A percentile compares a stretch with the other conserved stretches of the same genome.
Conservation (phyloP, 2,797 vertebrate genomes). For the Syndactyla subalaris region DNA sequence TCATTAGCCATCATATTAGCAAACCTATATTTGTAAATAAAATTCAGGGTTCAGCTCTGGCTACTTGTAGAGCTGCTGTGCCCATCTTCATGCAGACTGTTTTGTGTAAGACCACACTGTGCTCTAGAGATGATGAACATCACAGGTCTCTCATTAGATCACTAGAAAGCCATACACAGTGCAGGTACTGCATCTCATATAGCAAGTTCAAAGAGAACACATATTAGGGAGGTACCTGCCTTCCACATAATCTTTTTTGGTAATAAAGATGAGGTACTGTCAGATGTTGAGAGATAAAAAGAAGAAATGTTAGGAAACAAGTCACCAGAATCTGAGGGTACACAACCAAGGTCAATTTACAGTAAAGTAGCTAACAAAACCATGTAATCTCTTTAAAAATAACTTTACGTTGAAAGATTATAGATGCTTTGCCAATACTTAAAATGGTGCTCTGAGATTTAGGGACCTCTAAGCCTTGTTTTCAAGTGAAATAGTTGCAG, state of each 20-base stretch:
- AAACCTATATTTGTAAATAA: background rate
- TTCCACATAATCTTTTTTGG: background rate
- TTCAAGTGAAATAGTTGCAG: background rate
- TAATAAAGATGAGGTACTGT: background rate
- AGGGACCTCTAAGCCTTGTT: background rate
- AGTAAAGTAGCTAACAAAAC: background rate
- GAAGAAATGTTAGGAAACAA: background rate
- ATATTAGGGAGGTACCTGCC: background rate
- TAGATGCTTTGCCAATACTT: background rate
- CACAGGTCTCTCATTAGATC: background rate
- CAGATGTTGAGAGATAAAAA: background rate
- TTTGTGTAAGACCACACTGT: background rate
- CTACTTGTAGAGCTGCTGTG: background rate
- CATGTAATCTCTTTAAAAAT: background rate
- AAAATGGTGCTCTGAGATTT: background rate
- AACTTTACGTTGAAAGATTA: background rate
- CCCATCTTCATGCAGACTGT: background rate
- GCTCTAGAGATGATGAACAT: background rate
- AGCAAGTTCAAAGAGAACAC: background rate
- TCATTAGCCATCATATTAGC: background rate
- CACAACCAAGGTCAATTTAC: background rate
- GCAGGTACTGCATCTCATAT: background rate
- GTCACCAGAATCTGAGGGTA: background rate
- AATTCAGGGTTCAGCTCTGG: background rate
- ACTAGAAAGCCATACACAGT: background rate